Evolutionary conservation across 2,888 invertebrate genomes (phyloP), one percentile per base, ranked within the genome.

Genomic region (Venusia cambrica): DNA sequence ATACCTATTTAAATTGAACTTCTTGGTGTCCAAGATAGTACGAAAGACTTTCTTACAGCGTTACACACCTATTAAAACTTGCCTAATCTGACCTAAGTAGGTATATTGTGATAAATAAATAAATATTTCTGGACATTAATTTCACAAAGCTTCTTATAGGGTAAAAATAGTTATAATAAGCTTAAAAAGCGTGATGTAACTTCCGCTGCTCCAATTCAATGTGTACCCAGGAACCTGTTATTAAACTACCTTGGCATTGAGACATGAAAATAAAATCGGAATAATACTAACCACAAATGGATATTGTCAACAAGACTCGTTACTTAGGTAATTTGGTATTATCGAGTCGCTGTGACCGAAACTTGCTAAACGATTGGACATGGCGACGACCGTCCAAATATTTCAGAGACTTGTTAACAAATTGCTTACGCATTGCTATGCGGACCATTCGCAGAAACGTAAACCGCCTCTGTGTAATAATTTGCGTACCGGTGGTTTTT

Each of bases 211-310:
- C 14, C 12, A 18, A n/a, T 33, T 38, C 18, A 8, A 16, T 5
- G 25, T 38, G 33, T 33, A 25, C 20, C 25, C 20, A 12, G n/a
- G n/a, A n/a, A n/a, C n/a, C n/a, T 33, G 9, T 9, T 12, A 33
- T 38, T 33, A 45, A 35, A 32, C 45, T 30, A 37, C 30, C 45
- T 53, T 67, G 69, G 51, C 73, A 72, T 73, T 73, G 73, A 73
- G 61, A 67, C 66, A 50, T 57, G 62, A 68, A 65, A 71, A 72
- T 63, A 44, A 52, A 46, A 45, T 59, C 65, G 46, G 51, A 55
- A 55, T 51, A 53, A 49, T 51, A 55, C 37, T 59, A 58, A 62
- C 24, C 27, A 24, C 24, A 45, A 51, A 48, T 38, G 37, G 31
- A 13, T 32, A 29, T 47, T 45, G 59, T 57, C 62, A 61, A 62